Evolutionary conservation across 2,888 invertebrate species (phyloP), one percentile per base, ranked within the genome.

Genomic region (Drosophila longiperda): DNA sequence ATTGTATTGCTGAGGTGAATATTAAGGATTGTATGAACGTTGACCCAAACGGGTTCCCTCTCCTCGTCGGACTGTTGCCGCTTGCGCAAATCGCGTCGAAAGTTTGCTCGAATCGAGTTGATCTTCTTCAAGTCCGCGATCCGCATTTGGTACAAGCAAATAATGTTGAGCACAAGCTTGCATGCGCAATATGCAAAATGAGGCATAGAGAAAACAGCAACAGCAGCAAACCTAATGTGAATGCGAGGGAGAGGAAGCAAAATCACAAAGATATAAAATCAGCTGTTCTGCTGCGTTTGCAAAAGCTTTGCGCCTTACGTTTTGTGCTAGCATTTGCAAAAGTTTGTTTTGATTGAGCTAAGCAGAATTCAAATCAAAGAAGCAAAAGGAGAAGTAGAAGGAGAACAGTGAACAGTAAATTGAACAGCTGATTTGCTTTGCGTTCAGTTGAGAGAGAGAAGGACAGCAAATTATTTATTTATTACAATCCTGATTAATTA

Each of bases 41-140:
- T 7, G 82, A 83, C 17, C 55, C 54, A 3, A 80, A 81, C 1
- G 63, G 63, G 33, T 23, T 69, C 57, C 29, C 45, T 12, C 45
- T 61, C 52, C 7, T 61, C 64, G 0, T 32, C 40, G 33, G 54
- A 55, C 0, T 50, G 53, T 1, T 75, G 34, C 2, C 78, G 78
- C 33, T 74, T 71, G 17, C 77, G 79, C 62, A 79, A 55, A 59
- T 83, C 82, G 0, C 84, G 66, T 1, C 82, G 64, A 38, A 67
- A 82, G 49, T 84, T 82, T 1, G 82, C 83, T 5, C 84, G 82
- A 52, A 82, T 83, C 33, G 82, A 82, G 34, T 82, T 82, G 63
- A 82, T 82, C 59, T 82, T 82, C 54, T 78, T 76, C 0, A 82
- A 69, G 3, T 77, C 82, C 40, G 1, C 82, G 79, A 67, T 77